Conservation (phyloP, 2,797 vertebrate genomes). For the Taenioides sp. region DNA sequence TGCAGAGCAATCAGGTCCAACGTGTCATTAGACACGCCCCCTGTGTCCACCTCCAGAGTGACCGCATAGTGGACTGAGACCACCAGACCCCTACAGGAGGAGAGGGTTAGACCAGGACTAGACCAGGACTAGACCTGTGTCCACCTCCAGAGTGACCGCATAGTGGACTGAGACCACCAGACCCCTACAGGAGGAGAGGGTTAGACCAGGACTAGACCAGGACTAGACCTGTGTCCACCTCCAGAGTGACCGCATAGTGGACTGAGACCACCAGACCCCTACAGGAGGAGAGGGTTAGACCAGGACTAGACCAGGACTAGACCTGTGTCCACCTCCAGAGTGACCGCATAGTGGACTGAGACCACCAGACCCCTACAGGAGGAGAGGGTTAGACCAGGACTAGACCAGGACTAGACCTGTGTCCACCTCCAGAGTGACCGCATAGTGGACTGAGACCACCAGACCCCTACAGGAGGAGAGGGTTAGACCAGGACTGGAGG, state of each 20-base stretch:
- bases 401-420: constrained; percentile 3
- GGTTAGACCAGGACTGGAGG: too few species aligned
- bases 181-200: too few species aligned
- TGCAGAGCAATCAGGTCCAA: constrained; percentile 88
- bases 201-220: too few species aligned
- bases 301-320: too few species aligned
- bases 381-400: too few species aligned
- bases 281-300: too few species aligned
- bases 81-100: too few species aligned
- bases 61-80: constrained; percentile 86
- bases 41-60: constrained; percentile 81
- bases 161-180: constrained; percentile 69
- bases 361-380: not conserved
- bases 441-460: too few species aligned
- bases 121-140: constrained; percentile 22
- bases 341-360: constrained; percentile 82
- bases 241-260: constrained; percentile 60
- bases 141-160: constrained; percentile 84
- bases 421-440: constrained; percentile 78
- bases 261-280: too few species aligned
- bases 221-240: constrained; percentile 67
- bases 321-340: constrained; percentile 79
- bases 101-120: too few species aligned
- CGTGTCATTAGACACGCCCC: constrained; percentile 81
- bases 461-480: too few species aligned